Conservation (phyloP, 2,888 invertebrate species). For the Fragum whitleyi region DNA sequence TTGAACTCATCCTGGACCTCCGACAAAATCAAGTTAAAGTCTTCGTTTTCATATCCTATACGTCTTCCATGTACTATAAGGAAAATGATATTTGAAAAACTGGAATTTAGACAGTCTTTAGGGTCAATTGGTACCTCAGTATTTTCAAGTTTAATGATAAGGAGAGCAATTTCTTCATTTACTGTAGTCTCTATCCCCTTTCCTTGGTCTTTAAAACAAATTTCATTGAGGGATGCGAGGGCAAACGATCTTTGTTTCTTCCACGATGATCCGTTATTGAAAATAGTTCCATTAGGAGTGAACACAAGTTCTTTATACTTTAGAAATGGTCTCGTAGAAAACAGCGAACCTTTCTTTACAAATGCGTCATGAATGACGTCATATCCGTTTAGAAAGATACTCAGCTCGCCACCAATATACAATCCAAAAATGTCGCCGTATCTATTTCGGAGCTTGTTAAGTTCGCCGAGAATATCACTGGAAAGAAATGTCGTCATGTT, state of each 20-base stretch:
- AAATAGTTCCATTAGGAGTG: conserved; percentile 30
- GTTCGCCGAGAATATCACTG: conserved; percentile 7
- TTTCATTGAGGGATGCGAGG: conserved; percentile 30
- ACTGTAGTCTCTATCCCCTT: conserved; percentile 39
- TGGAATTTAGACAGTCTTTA: conserved; percentile 30
- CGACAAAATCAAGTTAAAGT: conserved; percentile 44
- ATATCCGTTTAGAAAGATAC: conserved; percentile 42
- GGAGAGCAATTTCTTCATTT: conserved; percentile 39
- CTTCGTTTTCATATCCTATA: conserved; percentile 42
- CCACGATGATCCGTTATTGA: conserved; percentile 45
- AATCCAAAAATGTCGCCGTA: conserved; percentile 54
- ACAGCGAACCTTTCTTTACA: conserved; percentile 38
- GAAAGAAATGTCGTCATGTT: conserved; percentile 30
- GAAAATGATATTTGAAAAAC: conserved; percentile 67
- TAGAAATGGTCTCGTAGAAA: conserved; percentile 36
- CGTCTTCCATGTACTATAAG: conserved; percentile 53
- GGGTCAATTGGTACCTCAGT: conserved; percentile 50
- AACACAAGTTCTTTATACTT: background rate
- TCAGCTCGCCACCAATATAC: conserved; percentile 35
- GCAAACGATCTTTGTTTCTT: conserved; percentile 48
- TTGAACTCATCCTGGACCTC: conserved; percentile 14
- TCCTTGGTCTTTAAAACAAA: conserved; percentile 50
- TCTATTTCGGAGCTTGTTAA: conserved; percentile 27
- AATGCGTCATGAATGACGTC: conserved; percentile 42
- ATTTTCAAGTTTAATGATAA: conserved; percentile 26